These are phyloP conservation scores for Lasiommata megera DNA, from an alignment of 2,888 invertebrate genomes.

Conservation along the genomic window DNA sequence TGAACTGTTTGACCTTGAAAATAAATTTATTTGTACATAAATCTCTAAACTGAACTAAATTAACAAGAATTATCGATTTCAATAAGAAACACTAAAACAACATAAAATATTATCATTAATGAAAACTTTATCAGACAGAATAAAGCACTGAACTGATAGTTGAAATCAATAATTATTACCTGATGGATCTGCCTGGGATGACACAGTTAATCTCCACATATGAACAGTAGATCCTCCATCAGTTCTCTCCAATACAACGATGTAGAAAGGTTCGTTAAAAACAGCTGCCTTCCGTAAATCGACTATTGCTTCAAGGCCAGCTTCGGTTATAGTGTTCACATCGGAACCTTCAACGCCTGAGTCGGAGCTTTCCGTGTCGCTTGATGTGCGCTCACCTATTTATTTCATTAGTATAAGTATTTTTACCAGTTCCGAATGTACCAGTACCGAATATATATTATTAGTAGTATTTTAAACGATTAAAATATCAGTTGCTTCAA, in stretches of 20 bases:
- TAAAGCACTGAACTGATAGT: background rate
- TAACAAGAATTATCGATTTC: too few species aligned
- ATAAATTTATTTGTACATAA: too few species aligned
- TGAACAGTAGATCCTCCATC: slow-evolving; percentile 92
- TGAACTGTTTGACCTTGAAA: too few species aligned
- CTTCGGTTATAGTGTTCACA: slow-evolving; percentile 78
- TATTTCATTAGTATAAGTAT: background rate
- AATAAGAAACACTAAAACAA: background rate
- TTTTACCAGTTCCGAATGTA: too few species aligned
- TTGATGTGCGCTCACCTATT: slow-evolving; percentile 62
- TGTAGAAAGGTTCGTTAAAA: slow-evolving; percentile 97
- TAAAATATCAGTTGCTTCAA: too few species aligned
- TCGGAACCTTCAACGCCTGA: slow-evolving; percentile 59
- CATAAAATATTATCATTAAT: background rate
- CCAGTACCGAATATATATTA: too few species aligned
- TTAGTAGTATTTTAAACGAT: too few species aligned
- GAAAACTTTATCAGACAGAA: background rate
- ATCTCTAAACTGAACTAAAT: too few species aligned
- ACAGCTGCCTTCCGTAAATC: slow-evolving; percentile 92
- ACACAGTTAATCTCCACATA: slow-evolving; percentile 97
- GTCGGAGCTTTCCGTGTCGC: slow-evolving; percentile 54
- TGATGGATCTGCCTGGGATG: slow-evolving; percentile 84
- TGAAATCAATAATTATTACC: slow-evolving; percentile 42
- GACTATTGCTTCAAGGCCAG: slow-evolving; percentile 92
- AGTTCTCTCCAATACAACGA: slow-evolving; percentile 95